Percentiles rank a stretch among this genome's conserved stretches.
These are phyloP conservation scores for Psittacula derbiana DNA, from an alignment of 2,797 vertebrate species.

Conservation along the genomic window DNA sequence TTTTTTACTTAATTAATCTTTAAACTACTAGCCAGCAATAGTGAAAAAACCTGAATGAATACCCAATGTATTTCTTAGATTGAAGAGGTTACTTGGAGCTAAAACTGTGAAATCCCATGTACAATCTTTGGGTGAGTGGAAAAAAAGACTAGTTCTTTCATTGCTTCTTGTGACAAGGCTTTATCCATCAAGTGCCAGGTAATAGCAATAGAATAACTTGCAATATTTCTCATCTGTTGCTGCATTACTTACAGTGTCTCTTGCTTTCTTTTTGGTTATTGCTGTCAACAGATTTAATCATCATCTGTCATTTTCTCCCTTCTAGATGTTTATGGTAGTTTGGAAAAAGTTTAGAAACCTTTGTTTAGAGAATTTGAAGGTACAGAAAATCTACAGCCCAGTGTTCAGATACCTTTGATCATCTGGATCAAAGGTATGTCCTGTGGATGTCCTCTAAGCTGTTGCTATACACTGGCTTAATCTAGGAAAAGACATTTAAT, in stretches of 20 bases:
- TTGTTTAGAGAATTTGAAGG: background rate
- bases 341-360: background rate
- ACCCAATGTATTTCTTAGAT: background rate
- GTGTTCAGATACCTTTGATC: background rate
- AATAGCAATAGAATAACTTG: background rate
- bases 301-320: background rate
- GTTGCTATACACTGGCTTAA: background rate
- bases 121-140: background rate
- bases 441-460: background rate
- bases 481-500: background rate
- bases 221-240: background rate
- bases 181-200: background rate
- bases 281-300: background rate
- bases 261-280: background rate
- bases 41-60: background rate
- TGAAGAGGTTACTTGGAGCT: background rate
- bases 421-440: background rate
- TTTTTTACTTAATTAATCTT: background rate
- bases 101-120: background rate
- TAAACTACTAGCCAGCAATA: background rate
- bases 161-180: background rate
- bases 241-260: background rate
- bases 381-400: background rate
- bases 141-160: background rate
- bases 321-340: background rate